Evolutionary conservation across 2,888 invertebrate genomes (phyloP).

Genomic region (Rhyacophila evoluta): DNA sequence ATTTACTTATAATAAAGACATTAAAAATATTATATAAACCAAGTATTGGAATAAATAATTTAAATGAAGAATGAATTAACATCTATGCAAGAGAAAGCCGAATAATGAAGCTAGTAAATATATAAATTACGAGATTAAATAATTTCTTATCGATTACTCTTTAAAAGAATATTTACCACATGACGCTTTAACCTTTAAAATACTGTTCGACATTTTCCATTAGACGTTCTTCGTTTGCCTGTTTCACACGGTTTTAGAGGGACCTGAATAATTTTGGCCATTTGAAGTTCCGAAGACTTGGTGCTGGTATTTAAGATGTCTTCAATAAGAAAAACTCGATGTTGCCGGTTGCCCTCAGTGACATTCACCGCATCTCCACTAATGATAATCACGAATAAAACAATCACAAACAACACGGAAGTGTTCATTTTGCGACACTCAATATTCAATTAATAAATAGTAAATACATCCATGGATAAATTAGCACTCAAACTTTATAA

Average conservation of each 20-base stretch:
- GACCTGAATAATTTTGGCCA: conserved; percentile 47
- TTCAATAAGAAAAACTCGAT: neutral
- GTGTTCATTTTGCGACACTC: neutral
- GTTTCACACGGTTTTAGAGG: conserved; percentile 31
- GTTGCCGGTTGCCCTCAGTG: neutral
- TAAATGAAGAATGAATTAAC: no score
- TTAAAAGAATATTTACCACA: neutral
- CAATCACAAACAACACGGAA: neutral
- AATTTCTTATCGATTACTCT: neutral
- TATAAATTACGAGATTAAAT: neutral
- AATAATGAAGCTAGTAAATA: no score
- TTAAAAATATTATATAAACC: no score
- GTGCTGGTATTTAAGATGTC: neutral
- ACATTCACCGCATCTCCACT: neutral
- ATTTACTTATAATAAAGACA: no score
- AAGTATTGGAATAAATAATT: no score
- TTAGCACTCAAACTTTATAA: no score
- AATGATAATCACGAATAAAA: neutral
- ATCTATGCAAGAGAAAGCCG: no score
- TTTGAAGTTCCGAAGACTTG: neutral
- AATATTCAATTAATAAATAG: no score
- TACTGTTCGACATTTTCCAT: conserved; percentile 42
- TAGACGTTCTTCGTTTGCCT: conserved; percentile 16
- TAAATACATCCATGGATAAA: no score
- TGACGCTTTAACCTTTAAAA: conserved; percentile 28